These are phyloP conservation scores for Lepidurus packardi DNA, from an alignment of 1,140 invertebrate species.

Conservation along the genomic window DNA sequence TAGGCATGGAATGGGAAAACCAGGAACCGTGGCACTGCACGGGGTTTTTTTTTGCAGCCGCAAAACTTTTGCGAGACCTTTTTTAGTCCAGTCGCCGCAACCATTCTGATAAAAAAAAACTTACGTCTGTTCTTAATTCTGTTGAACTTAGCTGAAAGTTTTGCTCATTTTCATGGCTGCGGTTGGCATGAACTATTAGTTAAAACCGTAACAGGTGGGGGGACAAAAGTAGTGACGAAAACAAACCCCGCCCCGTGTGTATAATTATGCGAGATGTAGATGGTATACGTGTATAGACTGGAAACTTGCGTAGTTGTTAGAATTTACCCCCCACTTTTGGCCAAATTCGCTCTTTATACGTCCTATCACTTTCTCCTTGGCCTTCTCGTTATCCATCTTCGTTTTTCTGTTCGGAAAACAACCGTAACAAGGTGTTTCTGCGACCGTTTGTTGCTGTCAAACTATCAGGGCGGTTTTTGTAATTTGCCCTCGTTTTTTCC, in stretches of 20 bases:
- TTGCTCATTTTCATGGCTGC: conserved; percentile 17
- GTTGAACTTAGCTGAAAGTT: not conserved
- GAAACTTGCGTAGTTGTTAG: not conserved
- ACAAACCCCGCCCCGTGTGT: not conserved
- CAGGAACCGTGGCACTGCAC: too few species aligned
- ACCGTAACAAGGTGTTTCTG: not conserved
- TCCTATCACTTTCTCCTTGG: not conserved
- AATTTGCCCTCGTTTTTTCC: not conserved
- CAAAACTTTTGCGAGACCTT: too few species aligned
- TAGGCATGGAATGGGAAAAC: too few species aligned
- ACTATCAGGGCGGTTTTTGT: not conserved
- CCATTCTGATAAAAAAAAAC: not conserved
- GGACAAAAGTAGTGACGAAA: not conserved
- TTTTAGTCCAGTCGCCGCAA: not conserved
- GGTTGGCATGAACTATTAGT: not conserved
- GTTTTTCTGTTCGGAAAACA: not conserved
- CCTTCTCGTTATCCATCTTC: not conserved
- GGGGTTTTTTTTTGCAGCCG: too few species aligned
- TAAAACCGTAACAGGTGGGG: not conserved
- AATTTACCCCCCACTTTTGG: not conserved
- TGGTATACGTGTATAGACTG: not conserved
- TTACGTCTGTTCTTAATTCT: not conserved
- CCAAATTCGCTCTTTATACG: not conserved
- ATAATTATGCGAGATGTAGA: conserved; percentile 1
- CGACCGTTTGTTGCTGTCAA: not conserved